A percentile compares a stretch with the other conserved stretches of the same genome.
Conservation (phyloP, 2,797 vertebrate species). For the Sebastiscus tertius region DNA sequence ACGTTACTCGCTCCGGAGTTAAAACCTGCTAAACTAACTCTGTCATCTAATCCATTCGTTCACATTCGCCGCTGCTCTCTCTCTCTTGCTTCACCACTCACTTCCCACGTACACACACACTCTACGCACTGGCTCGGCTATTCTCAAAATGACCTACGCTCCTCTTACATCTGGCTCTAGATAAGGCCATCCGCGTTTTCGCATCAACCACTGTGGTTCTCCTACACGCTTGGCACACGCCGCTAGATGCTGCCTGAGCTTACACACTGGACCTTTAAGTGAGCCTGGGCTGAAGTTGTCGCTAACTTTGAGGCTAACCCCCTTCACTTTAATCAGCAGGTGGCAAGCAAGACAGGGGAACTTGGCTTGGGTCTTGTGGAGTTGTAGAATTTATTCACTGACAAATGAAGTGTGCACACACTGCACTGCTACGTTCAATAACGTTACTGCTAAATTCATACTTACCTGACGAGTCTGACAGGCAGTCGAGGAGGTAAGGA, state of each 20-base stretch:
- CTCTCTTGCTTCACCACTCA: too few species aligned
- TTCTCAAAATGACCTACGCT: too few species aligned
- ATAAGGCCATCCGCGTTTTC: accelerated
- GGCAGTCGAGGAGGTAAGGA: background rate
- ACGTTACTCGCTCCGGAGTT: too few species aligned
- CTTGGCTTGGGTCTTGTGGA: background rate
- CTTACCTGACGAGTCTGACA: background rate
- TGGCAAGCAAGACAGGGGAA: background rate
- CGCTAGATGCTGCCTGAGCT: accelerated
- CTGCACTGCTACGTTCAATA: background rate
- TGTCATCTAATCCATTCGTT: accelerated
- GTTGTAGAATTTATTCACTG: background rate
- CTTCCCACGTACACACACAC: too few species aligned
- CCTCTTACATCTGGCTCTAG: accelerated
- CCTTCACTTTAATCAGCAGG: background rate
- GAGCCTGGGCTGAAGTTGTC: too few species aligned
- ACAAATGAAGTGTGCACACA: background rate
- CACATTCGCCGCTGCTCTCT: accelerated
- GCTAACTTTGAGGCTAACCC: background rate
- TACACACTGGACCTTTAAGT: too few species aligned
- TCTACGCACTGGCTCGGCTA: too few species aligned
- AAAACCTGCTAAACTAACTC: too few species aligned
- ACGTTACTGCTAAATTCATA: background rate
- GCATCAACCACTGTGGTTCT: too few species aligned
- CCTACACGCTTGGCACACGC: too few species aligned